Conservation (phyloP, 2,888 invertebrate species). For the Rhimphoctona megacephalus region DNA sequence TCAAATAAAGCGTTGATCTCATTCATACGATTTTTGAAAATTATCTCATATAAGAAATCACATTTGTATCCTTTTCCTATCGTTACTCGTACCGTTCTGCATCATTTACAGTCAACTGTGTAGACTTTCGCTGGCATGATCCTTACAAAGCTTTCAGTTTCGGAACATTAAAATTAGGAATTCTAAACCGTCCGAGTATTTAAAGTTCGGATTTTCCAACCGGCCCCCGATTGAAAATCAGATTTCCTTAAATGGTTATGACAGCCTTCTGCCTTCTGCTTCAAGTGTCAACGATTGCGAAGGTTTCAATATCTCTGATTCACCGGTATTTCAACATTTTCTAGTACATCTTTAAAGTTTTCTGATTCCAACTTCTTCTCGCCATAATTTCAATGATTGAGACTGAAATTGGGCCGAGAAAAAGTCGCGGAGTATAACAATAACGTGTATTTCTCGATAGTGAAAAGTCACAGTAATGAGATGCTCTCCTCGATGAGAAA, state of each 20-base stretch:
- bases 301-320: constrained; percentile 27
- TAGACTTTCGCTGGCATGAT: too few relatives aligned
- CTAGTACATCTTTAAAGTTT: constrained; percentile 14
- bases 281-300: constrained; percentile 25
- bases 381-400: constrained; percentile 58
- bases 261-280: too few relatives aligned
- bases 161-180: too few relatives aligned
- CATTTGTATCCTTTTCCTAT: too few relatives aligned
- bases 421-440: constrained; percentile 49
- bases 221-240: neutral
- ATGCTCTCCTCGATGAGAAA: constrained; percentile 42
- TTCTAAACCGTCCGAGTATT: too few relatives aligned
- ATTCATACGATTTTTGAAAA: too few relatives aligned
- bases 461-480: constrained; percentile 43
- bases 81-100: too few relatives aligned
- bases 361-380: neutral
- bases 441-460: constrained; percentile 55
- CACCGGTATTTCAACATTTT: constrained; percentile 39
- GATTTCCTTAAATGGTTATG: neutral
- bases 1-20: too few relatives aligned
- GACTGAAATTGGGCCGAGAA: constrained; percentile 49
- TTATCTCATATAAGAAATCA: too few relatives aligned
- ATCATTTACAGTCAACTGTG: too few relatives aligned
- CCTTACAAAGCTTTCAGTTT: too few relatives aligned
- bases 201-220: too few relatives aligned